Evolutionary conservation across 2,113 vertebrate species (phyloP), one percentile per base, ranked within the genome.

Genomic region (Ceyx melanurus): DNA sequence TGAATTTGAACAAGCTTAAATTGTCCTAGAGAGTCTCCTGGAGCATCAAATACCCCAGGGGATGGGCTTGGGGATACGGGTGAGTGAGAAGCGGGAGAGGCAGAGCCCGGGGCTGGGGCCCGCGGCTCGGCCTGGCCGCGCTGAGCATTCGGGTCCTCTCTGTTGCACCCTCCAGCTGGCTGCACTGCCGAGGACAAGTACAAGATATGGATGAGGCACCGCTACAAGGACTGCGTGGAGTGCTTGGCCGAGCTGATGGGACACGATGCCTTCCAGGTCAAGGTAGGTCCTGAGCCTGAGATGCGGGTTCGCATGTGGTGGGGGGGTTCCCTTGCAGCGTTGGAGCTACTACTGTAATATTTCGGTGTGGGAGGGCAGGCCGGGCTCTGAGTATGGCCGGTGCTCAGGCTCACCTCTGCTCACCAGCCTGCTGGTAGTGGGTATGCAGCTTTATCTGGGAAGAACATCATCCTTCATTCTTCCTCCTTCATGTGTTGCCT

Each of bases 121-220:
- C 3, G 68, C 20, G 26, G 64, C 62, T 26, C 35, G 1, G 9
- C 29, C 29, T 20, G 31, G 56, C 42, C 29, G 8, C 12, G 0
- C 31, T 1, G 70, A 15, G 56, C 54, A 20, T 11, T 23, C 23
- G 3, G 1, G 35, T 1, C 20, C 4, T 3, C 14, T 6, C 26
- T 5, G 9, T 17, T 2, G 46, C 43, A 1, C 73, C 23, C 67
- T 5, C 1, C 90, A 99, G 98, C 93, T 15, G 70, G 6, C 6
- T 56, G 14, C 65, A 97, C 97, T 51, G 98, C 98, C 2, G 95
- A 97, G 15, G 97, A 98, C 6, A 99, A 99, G 64, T 99, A 99
- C 90, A 97, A 71, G 61, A 96, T 99, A 5, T 99, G 99, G 97
- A 98, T 99, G 98, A 96, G 99, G 50, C 98, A 99, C 77, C 98